A percentile compares a stretch with the other conserved stretches of the same genome.
phyloP scores from a whole-genome alignment of 2,888 invertebrate genomes.

The Amiota minor region DNA sequence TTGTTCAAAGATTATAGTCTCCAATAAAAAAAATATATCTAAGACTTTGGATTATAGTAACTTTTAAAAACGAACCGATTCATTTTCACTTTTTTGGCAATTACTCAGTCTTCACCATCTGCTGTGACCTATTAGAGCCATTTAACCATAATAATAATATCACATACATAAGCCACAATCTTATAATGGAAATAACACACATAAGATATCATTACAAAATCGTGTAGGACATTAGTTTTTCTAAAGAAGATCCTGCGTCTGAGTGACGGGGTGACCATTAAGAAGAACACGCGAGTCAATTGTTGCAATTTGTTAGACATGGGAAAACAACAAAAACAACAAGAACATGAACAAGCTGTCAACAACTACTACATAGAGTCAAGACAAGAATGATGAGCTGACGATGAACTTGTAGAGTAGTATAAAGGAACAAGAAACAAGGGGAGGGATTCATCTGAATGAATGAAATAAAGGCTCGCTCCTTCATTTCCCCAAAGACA shows the following conservation, averaged over 20 bases:
- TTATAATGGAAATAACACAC: slow-evolving; percentile 36
- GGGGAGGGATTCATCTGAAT: background rate
- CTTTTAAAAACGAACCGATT: too few relatives aligned
- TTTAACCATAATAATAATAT: too few relatives aligned
- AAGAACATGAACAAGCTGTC: slow-evolving; percentile 49
- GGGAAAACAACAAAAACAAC: too few relatives aligned
- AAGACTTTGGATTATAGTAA: too few relatives aligned
- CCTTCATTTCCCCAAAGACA: slow-evolving; percentile 61
- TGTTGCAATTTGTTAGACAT: slow-evolving; percentile 66
- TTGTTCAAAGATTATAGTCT: too few relatives aligned
- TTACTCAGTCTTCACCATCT: too few relatives aligned
- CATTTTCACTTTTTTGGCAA: too few relatives aligned
- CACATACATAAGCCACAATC: background rate
- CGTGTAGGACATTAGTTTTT: slow-evolving; percentile 60
- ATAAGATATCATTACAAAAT: slow-evolving; percentile 62
- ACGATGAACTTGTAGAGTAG: background rate
- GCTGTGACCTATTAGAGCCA: too few relatives aligned
- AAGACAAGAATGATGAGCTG: slow-evolving; percentile 26
- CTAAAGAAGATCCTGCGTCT: slow-evolving; percentile 33
- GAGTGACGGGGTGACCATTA: slow-evolving; percentile 53
- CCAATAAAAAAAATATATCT: too few relatives aligned
- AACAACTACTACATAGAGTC: slow-evolving; percentile 39
- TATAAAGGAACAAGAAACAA: background rate
- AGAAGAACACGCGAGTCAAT: slow-evolving; percentile 68
- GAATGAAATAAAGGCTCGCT: slow-evolving; percentile 4